Evolutionary conservation across 2,888 invertebrate genomes (phyloP).

Genomic region (Calliopum simillimum): DNA sequence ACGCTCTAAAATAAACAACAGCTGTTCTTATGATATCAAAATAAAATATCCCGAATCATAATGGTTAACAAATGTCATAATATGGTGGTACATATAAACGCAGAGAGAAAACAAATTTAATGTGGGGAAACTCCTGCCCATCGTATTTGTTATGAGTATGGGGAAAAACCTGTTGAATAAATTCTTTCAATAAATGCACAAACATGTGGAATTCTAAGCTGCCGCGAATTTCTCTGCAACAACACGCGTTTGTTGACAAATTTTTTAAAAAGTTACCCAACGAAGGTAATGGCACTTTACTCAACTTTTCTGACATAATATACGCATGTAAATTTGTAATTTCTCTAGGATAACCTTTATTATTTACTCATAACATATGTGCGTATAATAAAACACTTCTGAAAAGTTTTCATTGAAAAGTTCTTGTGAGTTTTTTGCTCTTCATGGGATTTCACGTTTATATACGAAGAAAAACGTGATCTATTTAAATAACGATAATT

Average conservation of each 20-base stretch:
- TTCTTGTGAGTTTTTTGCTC: background rate
- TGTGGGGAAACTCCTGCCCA: background rate
- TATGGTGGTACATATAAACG: too few species aligned
- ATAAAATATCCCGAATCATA: background rate
- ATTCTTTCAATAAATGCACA: background rate
- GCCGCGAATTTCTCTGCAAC: background rate
- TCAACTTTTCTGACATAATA: background rate
- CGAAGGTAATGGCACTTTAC: background rate
- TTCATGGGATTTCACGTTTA: too few species aligned
- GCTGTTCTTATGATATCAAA: constrained; percentile 11
- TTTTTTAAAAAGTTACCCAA: background rate
- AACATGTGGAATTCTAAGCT: background rate
- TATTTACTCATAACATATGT: background rate
- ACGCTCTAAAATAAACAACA: constrained; percentile 30
- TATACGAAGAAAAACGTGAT: constrained; percentile 5
- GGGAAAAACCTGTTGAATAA: constrained; percentile 21
- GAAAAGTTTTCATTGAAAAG: background rate
- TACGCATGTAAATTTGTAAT: background rate
- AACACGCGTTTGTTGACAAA: background rate
- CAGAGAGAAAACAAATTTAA: background rate
- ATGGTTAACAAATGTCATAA: background rate
- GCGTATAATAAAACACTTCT: background rate
- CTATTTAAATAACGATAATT: constrained; percentile 6
- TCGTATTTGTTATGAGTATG: background rate
- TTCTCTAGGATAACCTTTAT: background rate